These are phyloP conservation scores for Linnaemya tessellans DNA, from an alignment of 2,888 invertebrate genomes.

Conservation along the genomic window DNA sequence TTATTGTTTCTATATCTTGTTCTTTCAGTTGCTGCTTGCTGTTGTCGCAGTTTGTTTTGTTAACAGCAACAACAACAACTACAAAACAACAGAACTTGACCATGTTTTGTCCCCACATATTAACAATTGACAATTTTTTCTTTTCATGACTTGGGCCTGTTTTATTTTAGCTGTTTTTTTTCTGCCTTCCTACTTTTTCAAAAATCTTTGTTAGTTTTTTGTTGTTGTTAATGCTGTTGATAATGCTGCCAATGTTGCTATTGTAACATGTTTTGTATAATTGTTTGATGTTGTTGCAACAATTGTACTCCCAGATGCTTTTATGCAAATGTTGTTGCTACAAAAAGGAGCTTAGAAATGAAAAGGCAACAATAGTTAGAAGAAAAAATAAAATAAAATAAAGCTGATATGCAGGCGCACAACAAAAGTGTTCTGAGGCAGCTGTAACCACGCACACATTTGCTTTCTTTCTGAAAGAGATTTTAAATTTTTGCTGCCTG, in stretches of 20 bases:
- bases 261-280: slow-evolving; percentile 71
- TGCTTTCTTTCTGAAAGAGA: neutral
- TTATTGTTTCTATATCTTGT: neutral
- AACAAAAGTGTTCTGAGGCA: slow-evolving; percentile 52
- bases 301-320: slow-evolving; percentile 71
- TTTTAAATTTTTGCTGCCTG: too few species aligned
- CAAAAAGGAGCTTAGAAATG: slow-evolving; percentile 39
- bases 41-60: slow-evolving; percentile 41
- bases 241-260: slow-evolving; percentile 73
- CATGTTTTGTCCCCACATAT: slow-evolving; percentile 79
- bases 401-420: neutral
- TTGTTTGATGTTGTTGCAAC: slow-evolving; percentile 70
- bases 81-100: slow-evolving; percentile 79
- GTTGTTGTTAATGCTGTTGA: slow-evolving; percentile 40
- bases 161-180: neutral
- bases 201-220: slow-evolving; percentile 38
- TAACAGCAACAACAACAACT: slow-evolving; percentile 75
- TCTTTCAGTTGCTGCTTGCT: slow-evolving; percentile 35
- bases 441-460: slow-evolving; percentile 36
- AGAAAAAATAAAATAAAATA: neutral
- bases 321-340: slow-evolving; percentile 66
- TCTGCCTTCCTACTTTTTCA: slow-evolving; percentile 16
- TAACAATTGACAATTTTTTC: slow-evolving; percentile 77
- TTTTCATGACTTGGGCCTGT: slow-evolving; percentile 62
- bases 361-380: neutral